Evolutionary conservation across 1,140 invertebrate species (phyloP).

Genomic region (Drosophila mauritiana): DNA sequence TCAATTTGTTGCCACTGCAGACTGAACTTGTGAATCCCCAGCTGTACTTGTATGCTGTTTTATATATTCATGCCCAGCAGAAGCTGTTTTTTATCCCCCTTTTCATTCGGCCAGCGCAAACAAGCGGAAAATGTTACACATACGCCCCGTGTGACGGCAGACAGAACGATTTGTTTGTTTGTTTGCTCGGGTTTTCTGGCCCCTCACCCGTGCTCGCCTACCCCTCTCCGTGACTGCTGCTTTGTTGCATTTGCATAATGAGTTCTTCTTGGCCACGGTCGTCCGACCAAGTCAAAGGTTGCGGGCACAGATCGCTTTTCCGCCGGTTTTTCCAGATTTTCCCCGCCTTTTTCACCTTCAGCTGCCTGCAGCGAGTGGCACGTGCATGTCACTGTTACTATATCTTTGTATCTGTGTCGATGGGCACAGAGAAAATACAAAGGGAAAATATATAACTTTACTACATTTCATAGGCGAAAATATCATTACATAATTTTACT

Average conservation of each 20-base stretch:
- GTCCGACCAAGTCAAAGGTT: slow-evolving; percentile 45
- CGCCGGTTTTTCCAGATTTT: not conserved
- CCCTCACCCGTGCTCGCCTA: not conserved
- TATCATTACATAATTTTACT: not conserved
- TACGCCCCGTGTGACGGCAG: slow-evolving; percentile 43
- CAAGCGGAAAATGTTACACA: slow-evolving; percentile 60
- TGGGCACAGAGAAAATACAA: slow-evolving; percentile 5
- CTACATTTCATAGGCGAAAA: not conserved
- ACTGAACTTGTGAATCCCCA: slow-evolving; percentile 27
- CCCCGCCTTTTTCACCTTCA: not conserved
- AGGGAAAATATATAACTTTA: not conserved
- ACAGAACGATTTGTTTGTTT: slow-evolving; percentile 37
- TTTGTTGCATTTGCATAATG: slow-evolving; percentile 50
- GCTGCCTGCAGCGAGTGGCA: slow-evolving; percentile 48
- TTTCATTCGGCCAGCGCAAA: slow-evolving; percentile 34
- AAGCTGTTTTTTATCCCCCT: slow-evolving; percentile 4
- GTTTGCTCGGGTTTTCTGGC: slow-evolving; percentile 17
- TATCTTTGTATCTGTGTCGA: slow-evolving; percentile 7
- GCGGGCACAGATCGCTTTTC: slow-evolving; percentile 10
- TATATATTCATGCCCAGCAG: slow-evolving; percentile 32
- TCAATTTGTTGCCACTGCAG: slow-evolving; percentile 33
- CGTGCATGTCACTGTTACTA: slow-evolving; percentile 41
- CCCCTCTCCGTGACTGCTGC: slow-evolving; percentile 9
- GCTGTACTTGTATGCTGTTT: slow-evolving; percentile 8
- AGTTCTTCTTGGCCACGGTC: slow-evolving; percentile 44